Conservation (phyloP, 2,797 vertebrate genomes). For the Platalea minor region DNA sequence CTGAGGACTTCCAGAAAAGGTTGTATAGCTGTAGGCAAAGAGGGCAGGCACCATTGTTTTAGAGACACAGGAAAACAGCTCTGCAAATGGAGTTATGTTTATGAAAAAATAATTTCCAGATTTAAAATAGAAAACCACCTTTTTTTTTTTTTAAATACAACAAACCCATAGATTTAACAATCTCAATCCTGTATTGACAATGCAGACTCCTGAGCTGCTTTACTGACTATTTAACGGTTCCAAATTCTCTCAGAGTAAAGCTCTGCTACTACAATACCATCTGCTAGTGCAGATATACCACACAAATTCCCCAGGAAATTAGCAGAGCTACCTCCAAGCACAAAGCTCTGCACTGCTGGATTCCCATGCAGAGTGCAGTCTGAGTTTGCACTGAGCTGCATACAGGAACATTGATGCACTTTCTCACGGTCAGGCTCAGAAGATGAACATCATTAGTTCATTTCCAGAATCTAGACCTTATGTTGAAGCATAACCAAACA, state of each 20-base stretch:
- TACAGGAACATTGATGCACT: background rate
- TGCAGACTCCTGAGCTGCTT: background rate
- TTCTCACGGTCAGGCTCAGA: background rate
- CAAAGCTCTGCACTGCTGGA: background rate
- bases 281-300: background rate
- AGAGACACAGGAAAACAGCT: background rate
- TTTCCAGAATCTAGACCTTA: background rate
- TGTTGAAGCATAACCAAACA: background rate
- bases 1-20: background rate
- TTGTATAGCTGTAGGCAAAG: background rate
- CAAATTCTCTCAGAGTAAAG: background rate
- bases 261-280: background rate
- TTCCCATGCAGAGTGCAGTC: background rate
- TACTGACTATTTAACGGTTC: background rate
- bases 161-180: background rate
- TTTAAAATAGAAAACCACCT: background rate
- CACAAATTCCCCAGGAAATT: background rate
- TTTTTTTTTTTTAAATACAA: background rate
- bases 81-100: background rate
- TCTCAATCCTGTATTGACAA: background rate
- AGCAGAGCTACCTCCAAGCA: background rate
- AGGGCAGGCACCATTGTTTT: background rate
- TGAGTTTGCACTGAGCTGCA: background rate
- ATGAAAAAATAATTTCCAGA: background rate
- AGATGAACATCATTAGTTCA: background rate